A percentile compares a stretch with the other conserved stretches of the same genome.
These are phyloP conservation scores for Labroides dimidiatus DNA, from an alignment of 2,797 vertebrate genomes.

Conservation along the genomic window DNA sequence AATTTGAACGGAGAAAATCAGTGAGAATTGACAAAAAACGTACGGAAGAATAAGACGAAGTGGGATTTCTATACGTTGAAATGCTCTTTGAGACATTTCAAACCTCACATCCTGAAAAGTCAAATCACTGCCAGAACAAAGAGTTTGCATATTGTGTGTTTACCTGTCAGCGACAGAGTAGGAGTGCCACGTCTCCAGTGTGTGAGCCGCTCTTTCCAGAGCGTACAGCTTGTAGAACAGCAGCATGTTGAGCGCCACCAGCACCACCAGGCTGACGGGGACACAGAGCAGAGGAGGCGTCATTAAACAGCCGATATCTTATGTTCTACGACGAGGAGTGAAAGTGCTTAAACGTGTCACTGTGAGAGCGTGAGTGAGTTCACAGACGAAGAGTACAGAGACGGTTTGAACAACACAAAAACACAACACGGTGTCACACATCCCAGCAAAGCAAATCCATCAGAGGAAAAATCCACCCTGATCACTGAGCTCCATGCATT, in stretches of 20 bases:
- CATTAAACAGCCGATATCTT: background rate
- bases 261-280: constrained; percentile 86
- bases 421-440: background rate
- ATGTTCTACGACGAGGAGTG: background rate
- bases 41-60: too few species aligned
- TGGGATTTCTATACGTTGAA: too few species aligned
- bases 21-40: too few species aligned
- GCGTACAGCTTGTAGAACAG: constrained; percentile 94
- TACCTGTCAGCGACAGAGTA: constrained; percentile 89
- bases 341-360: background rate
- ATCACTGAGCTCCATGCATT: background rate
- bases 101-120: constrained; percentile 14
- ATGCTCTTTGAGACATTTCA: constrained; percentile 2
- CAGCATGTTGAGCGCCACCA: constrained; percentile 92
- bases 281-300: constrained; percentile 17
- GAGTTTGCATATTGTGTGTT: constrained; percentile 15
- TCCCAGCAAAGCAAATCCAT: background rate
- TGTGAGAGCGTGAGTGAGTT: background rate
- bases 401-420: background rate
- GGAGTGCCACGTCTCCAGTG: constrained; percentile 93
- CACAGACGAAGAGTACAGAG: background rate
- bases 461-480: constrained; percentile 45
- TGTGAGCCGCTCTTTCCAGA: constrained; percentile 90
- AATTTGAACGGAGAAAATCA: too few species aligned
- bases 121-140: background rate